Evolutionary conservation across 2,888 invertebrate species (phyloP).

Genomic region (Malthinus flaveolus): DNA sequence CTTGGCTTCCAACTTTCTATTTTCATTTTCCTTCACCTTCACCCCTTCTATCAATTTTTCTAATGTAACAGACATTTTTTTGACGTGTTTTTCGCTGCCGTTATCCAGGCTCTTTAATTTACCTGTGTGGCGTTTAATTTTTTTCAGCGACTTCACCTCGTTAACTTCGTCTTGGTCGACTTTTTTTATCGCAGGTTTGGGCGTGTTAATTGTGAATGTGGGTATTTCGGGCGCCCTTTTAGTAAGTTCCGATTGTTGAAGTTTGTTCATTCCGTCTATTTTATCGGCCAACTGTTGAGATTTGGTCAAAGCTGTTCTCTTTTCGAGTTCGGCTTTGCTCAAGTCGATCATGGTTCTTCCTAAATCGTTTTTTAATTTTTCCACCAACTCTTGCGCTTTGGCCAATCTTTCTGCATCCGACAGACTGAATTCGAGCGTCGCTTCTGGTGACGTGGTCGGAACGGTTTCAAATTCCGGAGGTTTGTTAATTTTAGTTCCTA

Average conservation of each 20-base stretch:
- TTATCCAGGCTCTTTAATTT: constrained; percentile 7
- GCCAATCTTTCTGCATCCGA: neutral
- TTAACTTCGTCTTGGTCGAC: constrained; percentile 15
- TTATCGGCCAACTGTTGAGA: constrained; percentile 29
- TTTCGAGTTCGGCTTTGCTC: constrained; percentile 20
- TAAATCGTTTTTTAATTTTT: neutral
- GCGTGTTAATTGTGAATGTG: no score
- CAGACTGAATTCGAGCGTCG: neutral
- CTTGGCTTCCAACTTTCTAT: constrained; percentile 14
- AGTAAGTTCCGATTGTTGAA: no score
- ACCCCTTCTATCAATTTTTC: constrained; percentile 19
- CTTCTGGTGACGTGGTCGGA: neutral
- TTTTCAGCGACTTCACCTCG: constrained; percentile 10
- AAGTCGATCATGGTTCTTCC: constrained; percentile 10
- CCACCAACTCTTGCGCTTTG: neutral
- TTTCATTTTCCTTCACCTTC: constrained; percentile 25
- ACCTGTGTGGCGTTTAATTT: neutral
- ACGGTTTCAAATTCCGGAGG: neutral
- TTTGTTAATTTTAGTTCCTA: no score
- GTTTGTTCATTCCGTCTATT: constrained; percentile 11
- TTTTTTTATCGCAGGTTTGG: neutral
- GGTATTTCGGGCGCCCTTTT: no score
- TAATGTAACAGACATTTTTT: constrained; percentile 20
- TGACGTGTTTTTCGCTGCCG: constrained; percentile 25
- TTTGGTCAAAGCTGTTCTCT: constrained; percentile 23